phyloP scores from a whole-genome alignment of 2,888 invertebrate genomes.

The Agonopterix alstromeriana region DNA sequence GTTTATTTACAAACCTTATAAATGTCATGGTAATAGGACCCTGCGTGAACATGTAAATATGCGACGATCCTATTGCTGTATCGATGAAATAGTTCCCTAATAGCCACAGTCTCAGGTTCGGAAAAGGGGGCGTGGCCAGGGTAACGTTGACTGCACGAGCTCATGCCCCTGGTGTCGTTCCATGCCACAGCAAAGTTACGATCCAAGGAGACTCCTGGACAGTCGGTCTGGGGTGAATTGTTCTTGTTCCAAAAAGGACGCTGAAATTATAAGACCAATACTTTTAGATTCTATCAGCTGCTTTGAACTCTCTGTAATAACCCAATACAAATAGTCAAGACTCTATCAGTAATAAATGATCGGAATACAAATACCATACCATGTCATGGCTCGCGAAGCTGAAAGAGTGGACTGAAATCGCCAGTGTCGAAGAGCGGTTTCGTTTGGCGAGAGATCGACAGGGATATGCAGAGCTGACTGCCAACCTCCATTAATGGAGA shows the following conservation, averaged over 20 bases:
- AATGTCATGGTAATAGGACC: slow-evolving; percentile 15
- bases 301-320: too few relatives aligned
- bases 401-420: too few relatives aligned
- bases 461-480: too few relatives aligned
- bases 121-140: slow-evolving; percentile 50
- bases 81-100: slow-evolving; percentile 46
- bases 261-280: too few relatives aligned
- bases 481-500: too few relatives aligned
- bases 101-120: slow-evolving; percentile 45
- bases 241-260: slow-evolving; percentile 33
- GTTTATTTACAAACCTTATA: slow-evolving; percentile 29
- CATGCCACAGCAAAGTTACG: slow-evolving; percentile 59
- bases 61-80: slow-evolving; percentile 51
- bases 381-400: too few relatives aligned
- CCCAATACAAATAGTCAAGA: too few relatives aligned
- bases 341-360: too few relatives aligned
- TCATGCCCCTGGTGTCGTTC: slow-evolving; percentile 24
- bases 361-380: too few relatives aligned
- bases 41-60: slow-evolving; percentile 53
- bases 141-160: slow-evolving; percentile 46
- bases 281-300: too few relatives aligned
- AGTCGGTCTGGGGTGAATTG: slow-evolving; percentile 42
- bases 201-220: slow-evolving; percentile 51
- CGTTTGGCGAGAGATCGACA: too few relatives aligned
- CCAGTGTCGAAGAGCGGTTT: too few relatives aligned